A percentile compares a stretch with the other conserved stretches of the same genome.
phyloP scores from a whole-genome alignment of 92 coral and sea anemone species.

The Actinernus sp. region DNA sequence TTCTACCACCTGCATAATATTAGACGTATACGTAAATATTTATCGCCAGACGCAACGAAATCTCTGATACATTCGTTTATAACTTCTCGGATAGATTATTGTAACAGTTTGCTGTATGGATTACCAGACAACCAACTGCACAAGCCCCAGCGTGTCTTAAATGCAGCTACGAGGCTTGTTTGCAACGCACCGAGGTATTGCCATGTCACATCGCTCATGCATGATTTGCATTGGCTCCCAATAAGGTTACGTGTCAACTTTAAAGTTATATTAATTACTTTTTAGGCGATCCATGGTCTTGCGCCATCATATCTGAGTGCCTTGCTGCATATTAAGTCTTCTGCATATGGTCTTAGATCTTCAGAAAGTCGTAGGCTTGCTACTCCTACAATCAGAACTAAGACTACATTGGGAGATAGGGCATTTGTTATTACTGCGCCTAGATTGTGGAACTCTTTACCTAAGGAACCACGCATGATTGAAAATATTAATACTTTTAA shows the following conservation, averaged over 20 bases:
- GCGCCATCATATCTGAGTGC: constrained; percentile 9
- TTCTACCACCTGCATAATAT: constrained; percentile 43
- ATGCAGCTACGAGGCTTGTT: constrained; percentile 29
- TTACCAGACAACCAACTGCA: constrained; percentile 28
- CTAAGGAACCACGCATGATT: too few species aligned
- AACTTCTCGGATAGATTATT: constrained; percentile 22
- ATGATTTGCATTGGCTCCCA: constrained; percentile 24
- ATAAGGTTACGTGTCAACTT: constrained; percentile 11
- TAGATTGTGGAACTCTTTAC: too few species aligned
- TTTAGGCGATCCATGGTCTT: constrained; percentile 14
- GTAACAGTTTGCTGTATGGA: constrained; percentile 35
- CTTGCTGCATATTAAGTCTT: background rate
- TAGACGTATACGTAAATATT: constrained; percentile 24
- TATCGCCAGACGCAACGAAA: constrained; percentile 20
- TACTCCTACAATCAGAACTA: too few species aligned
- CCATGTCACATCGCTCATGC: constrained; percentile 32
- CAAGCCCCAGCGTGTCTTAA: constrained; percentile 40
- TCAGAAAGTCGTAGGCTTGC: too few species aligned
- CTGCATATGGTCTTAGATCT: background rate
- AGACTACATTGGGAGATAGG: too few species aligned
- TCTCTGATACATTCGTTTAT: constrained; percentile 27
- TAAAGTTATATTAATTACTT: constrained; percentile 20
- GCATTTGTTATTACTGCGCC: too few species aligned
- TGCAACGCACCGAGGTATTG: constrained; percentile 22
- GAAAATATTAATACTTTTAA: too few species aligned